phyloP scores from a whole-genome alignment of 1,140 invertebrate species.

The Eufriesea mexicana region DNA sequence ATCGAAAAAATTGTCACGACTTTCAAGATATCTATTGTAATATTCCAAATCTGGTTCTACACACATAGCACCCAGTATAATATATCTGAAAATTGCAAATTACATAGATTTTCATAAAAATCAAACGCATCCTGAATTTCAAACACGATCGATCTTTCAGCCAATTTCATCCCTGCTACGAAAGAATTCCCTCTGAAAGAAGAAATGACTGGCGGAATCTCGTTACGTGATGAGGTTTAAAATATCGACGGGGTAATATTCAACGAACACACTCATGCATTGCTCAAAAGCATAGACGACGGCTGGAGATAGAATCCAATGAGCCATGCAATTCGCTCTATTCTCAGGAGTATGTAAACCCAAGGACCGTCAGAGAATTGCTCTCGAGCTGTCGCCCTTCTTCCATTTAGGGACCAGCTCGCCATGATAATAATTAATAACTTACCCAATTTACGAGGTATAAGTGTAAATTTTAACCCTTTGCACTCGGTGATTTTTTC shows the following conservation, averaged over 20 bases:
- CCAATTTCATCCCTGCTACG: not conserved
- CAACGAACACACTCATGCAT: slow-evolving; percentile 22
- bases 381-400: not conserved
- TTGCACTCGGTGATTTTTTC: too few species aligned
- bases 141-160: not conserved
- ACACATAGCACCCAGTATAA: too few species aligned
- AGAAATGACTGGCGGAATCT: slow-evolving; percentile 27
- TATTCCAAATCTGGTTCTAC: too few species aligned
- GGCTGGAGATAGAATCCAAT: slow-evolving; percentile 21
- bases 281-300: slow-evolving; percentile 7
- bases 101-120: not conserved
- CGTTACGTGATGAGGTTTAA: slow-evolving; percentile 49
- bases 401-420: not conserved
- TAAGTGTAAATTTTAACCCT: not conserved
- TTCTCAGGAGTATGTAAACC: slow-evolving; percentile 41
- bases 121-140: not conserved
- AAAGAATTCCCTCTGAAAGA: not conserved
- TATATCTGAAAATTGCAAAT: not conserved
- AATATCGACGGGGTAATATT: slow-evolving; percentile 28
- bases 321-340: slow-evolving; percentile 22
- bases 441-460: slow-evolving; percentile 1
- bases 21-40: too few species aligned
- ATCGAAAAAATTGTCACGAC: too few species aligned
- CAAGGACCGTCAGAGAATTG: slow-evolving; percentile 12
- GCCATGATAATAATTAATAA: slow-evolving; percentile 37